Percentiles rank a stretch among this genome's conserved stretches.
These are phyloP conservation scores for Caenorhabditis sp. DNA, from an alignment of 2,888 invertebrate species.

Conservation along the genomic window DNA sequence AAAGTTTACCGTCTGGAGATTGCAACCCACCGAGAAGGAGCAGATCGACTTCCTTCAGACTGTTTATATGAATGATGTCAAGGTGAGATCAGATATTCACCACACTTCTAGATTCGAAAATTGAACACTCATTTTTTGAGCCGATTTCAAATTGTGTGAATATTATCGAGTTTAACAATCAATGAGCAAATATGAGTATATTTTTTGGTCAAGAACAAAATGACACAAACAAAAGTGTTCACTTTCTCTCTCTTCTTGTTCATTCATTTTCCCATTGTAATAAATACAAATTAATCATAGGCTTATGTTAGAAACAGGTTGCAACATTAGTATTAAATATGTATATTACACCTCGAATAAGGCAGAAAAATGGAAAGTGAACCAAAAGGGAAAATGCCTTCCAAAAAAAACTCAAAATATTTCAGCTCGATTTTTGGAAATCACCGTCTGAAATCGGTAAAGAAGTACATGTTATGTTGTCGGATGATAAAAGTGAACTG, in stretches of 20 bases:
- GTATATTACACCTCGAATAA: too few species aligned
- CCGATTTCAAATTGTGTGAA: too few species aligned
- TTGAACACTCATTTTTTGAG: too few species aligned
- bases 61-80: constrained; percentile 41
- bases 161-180: too few species aligned
- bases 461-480: constrained; percentile 67
- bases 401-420: too few species aligned
- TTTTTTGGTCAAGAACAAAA: too few species aligned
- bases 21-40: constrained; percentile 39
- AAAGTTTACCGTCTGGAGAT: constrained; percentile 48
- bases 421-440: constrained; percentile 69
- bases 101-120: too few species aligned
- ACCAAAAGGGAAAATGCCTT: not conserved
- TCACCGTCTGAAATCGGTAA: constrained; percentile 61
- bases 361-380: too few species aligned
- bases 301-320: not conserved
- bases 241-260: not conserved
- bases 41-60: constrained; percentile 43
- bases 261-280: not conserved
- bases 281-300: not conserved
- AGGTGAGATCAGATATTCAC: constrained; percentile 26
- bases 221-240: not conserved
- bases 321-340: too few species aligned
- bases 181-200: too few species aligned
- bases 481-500: constrained; percentile 36